phyloP scores from a whole-genome alignment of 2,797 vertebrate genomes.

The Glyptemys insculpta region DNA sequence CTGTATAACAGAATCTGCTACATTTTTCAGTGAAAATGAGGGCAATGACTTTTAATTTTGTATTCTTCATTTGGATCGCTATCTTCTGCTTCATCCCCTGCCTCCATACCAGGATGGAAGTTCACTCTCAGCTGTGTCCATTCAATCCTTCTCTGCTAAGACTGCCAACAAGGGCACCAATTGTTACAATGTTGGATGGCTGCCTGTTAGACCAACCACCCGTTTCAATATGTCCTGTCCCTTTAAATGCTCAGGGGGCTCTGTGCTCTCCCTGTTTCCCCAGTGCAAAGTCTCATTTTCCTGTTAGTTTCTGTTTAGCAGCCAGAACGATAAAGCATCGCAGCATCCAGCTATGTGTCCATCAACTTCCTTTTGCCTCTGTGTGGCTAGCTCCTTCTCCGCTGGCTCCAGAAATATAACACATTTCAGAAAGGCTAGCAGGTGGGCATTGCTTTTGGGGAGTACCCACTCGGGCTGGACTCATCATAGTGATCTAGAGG shows the following conservation, averaged over 20 bases:
- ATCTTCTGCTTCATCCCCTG: background rate
- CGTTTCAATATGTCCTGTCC: background rate
- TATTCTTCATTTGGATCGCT: background rate
- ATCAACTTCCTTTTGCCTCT: background rate
- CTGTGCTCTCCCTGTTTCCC: background rate
- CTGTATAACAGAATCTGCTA: background rate
- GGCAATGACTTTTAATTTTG: background rate
- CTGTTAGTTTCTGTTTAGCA: background rate
- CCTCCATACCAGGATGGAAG: background rate
- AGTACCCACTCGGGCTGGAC: rapidly evolving
- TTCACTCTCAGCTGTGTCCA: rapidly evolving
- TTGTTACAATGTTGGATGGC: background rate
- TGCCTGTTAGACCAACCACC: background rate
- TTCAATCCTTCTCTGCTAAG: background rate
- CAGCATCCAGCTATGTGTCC: background rate
- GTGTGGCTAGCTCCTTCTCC: background rate
- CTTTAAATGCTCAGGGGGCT: background rate
- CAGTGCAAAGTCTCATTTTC: background rate
- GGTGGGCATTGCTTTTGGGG: background rate
- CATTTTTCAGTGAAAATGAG: background rate
- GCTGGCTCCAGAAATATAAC: background rate
- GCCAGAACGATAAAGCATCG: background rate
- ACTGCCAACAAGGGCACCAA: background rate
- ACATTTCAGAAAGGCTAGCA: background rate
- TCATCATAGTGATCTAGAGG: background rate